Evolutionary conservation across 2,888 invertebrate species (phyloP).

Genomic region (Pyrochroa serraticornis): DNA sequence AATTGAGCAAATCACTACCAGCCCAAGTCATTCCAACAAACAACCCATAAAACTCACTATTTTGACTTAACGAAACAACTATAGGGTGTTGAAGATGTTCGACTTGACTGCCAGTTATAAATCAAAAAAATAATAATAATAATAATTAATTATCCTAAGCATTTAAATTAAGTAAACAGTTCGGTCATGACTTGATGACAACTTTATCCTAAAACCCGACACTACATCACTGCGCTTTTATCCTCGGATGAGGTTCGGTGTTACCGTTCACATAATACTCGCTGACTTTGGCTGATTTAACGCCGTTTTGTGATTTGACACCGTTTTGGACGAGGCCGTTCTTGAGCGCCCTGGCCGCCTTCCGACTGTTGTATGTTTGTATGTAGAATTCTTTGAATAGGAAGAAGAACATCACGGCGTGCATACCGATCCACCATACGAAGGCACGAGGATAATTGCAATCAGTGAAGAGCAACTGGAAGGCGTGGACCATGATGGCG

Average conservation of each 20-base stretch:
- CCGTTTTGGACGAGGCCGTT: constrained; percentile 34
- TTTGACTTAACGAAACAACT: no score
- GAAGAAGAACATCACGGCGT: constrained; percentile 95
- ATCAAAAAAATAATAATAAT: no score
- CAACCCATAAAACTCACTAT: no score
- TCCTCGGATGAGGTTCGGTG: constrained; percentile 48
- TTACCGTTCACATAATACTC: constrained; percentile 62
- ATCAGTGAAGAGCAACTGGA: constrained; percentile 87
- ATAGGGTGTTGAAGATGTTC: no score
- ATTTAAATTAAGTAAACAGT: constrained; percentile 30
- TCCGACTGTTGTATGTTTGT: constrained; percentile 68
- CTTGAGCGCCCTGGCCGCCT: constrained; percentile 21
- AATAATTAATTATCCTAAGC: constrained; percentile 21
- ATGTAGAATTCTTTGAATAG: constrained; percentile 95
- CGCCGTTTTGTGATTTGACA: constrained; percentile 15
- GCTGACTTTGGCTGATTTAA: constrained; percentile 51
- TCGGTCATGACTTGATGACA: constrained; percentile 20
- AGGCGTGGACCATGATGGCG: constrained; percentile 88
- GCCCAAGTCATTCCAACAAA: no score
- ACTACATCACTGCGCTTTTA: constrained; percentile 48
- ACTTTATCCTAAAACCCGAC: constrained; percentile 7
- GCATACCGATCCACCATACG: constrained; percentile 95
- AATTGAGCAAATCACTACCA: constrained; percentile 25
- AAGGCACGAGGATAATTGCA: constrained; percentile 94
- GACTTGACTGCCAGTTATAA: constrained; percentile 10